phyloP scores from a whole-genome alignment of 2,888 invertebrate genomes.

The Tethea ocularis region DNA sequence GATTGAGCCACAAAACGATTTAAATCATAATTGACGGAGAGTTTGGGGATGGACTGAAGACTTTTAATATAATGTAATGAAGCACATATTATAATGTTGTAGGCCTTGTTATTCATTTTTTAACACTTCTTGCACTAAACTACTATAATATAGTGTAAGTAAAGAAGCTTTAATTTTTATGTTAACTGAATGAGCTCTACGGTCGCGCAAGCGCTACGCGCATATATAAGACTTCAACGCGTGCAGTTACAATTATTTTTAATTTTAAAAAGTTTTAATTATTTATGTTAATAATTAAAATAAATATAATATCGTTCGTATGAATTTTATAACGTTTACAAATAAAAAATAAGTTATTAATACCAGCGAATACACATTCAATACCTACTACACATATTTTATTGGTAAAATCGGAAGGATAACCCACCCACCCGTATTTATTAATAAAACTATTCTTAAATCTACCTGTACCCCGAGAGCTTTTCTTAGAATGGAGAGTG shows the following conservation, averaged over 20 bases:
- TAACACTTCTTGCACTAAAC: background rate
- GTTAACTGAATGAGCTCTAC: background rate
- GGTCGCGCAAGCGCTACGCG: background rate
- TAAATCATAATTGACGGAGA: too few relatives aligned
- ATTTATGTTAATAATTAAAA: too few relatives aligned
- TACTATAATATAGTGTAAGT: background rate
- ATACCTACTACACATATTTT: background rate
- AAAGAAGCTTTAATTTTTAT: background rate
- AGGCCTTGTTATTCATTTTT: background rate
- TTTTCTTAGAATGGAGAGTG: slow-evolving; percentile 63
- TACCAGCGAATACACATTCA: background rate
- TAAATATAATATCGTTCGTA: too few relatives aligned
- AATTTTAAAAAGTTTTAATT: too few relatives aligned
- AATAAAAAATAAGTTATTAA: too few relatives aligned
- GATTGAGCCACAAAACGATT: too few relatives aligned
- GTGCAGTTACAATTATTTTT: background rate
- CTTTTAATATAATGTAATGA: too few relatives aligned
- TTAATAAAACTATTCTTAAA: background rate
- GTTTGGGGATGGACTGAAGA: too few relatives aligned
- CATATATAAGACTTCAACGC: slow-evolving; percentile 8
- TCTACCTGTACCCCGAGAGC: slow-evolving; percentile 47
- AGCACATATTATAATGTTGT: too few relatives aligned
- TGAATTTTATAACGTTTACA: too few relatives aligned
- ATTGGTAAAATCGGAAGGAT: background rate
- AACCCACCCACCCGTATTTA: background rate